Evolutionary conservation across 2,888 invertebrate genomes (phyloP).

Genomic region (Papilio demoleus): DNA sequence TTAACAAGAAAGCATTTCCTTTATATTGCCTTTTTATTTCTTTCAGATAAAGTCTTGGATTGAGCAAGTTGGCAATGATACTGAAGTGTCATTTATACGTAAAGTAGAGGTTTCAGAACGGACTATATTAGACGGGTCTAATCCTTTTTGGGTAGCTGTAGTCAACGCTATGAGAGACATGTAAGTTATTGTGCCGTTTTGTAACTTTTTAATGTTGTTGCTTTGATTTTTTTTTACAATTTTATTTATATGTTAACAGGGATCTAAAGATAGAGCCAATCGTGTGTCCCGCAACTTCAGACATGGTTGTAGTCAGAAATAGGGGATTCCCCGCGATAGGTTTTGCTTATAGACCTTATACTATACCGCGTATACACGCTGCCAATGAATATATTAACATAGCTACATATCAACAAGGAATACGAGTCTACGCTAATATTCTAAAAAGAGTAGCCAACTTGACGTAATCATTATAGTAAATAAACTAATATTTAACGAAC

Average conservation of each 20-base stretch:
- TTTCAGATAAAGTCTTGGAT: constrained; percentile 65
- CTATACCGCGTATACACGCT: constrained; percentile 52
- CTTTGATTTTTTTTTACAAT: too few relatives aligned
- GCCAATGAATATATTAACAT: constrained; percentile 63
- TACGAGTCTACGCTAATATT: constrained; percentile 56
- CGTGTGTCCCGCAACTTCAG: constrained; percentile 62
- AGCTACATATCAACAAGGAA: constrained; percentile 59
- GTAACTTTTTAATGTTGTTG: too few relatives aligned
- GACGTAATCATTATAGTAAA: not conserved
- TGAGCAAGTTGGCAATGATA: constrained; percentile 55
- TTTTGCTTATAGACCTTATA: constrained; percentile 59
- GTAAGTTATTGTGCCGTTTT: constrained; percentile 53
- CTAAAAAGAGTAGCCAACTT: constrained; percentile 40
- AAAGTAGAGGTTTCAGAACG: constrained; percentile 56
- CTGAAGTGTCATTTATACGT: constrained; percentile 58
- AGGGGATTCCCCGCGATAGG: constrained; percentile 65
- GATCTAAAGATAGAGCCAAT: constrained; percentile 55
- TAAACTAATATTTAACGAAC: too few relatives aligned
- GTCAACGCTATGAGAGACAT: constrained; percentile 76
- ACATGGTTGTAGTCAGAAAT: constrained; percentile 60
- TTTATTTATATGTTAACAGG: too few relatives aligned
- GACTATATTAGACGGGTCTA: constrained; percentile 84
- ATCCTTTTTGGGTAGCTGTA: constrained; percentile 88
- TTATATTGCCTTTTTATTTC: too few relatives aligned
- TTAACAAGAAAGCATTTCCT: too few relatives aligned